These are phyloP conservation scores for Perodicticus potto DNA, from an alignment of 2,797 vertebrate genomes.

Conservation along the genomic window DNA sequence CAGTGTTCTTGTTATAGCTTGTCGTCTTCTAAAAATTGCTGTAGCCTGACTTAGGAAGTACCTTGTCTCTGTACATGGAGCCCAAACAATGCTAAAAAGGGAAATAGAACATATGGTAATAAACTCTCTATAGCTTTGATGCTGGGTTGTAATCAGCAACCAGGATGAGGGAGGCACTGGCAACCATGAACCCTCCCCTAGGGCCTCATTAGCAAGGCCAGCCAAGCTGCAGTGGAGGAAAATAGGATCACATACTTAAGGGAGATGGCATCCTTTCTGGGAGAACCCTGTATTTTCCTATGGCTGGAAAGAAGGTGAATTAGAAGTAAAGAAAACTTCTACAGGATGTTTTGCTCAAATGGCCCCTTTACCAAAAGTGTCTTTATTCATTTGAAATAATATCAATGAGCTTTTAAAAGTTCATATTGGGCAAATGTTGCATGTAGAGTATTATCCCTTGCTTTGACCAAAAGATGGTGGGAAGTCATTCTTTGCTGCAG, in stretches of 20 bases:
- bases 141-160: constrained; percentile 67
- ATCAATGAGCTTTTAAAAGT: background rate
- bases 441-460: background rate
- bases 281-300: constrained; percentile 5
- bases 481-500: background rate
- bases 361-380: background rate
- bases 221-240: background rate
- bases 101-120: constrained; percentile 79
- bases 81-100: constrained; percentile 78
- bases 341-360: background rate
- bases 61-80: constrained; percentile 71
- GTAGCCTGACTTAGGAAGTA: constrained; percentile 65
- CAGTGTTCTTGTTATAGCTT: constrained; percentile 57
- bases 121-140: constrained; percentile 74
- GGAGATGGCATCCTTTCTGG: background rate
- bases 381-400: background rate
- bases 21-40: constrained; percentile 63
- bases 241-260: constrained; percentile 45
- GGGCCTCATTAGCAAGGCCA: constrained; percentile 77
- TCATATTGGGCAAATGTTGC: background rate
- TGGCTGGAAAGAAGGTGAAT: background rate
- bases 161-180: constrained; percentile 24
- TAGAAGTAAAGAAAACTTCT: background rate
- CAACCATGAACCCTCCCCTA: constrained; percentile 61
- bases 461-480: background rate